phyloP scores from a whole-genome alignment of 2,888 invertebrate species.

The Mimumesa dahlbomi region DNA sequence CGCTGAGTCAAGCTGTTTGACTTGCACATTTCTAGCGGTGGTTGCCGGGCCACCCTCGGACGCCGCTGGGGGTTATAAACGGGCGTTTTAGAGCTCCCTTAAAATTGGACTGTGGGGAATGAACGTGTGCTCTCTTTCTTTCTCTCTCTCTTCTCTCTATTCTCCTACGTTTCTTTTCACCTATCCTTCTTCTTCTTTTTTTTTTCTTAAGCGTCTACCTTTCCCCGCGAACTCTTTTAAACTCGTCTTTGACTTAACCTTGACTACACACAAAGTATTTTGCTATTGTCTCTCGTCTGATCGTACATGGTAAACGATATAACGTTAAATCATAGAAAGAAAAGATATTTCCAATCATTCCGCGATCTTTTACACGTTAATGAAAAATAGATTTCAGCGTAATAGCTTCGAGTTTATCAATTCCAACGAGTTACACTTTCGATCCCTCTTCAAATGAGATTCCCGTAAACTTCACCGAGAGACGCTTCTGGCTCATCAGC shows the following conservation, averaged over 20 bases:
- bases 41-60: slow-evolving; percentile 66
- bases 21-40: slow-evolving; percentile 77
- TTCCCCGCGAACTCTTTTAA: background rate
- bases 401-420: no score
- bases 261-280: slow-evolving; percentile 4
- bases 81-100: slow-evolving; percentile 72
- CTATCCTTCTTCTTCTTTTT: background rate
- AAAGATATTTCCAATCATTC: no score
- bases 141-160: background rate
- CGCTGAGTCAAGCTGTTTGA: slow-evolving; percentile 78
- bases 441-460: slow-evolving; percentile 15
- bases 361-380: no score
- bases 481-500: slow-evolving; percentile 16
- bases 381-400: no score
- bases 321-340: no score
- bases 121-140: slow-evolving; percentile 51
- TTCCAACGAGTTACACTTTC: no score
- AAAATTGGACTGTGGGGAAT: slow-evolving; percentile 75
- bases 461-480: slow-evolving; percentile 1
- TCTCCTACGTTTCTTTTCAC: background rate
- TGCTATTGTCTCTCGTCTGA: background rate
- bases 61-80: slow-evolving; percentile 73
- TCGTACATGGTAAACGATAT: no score
- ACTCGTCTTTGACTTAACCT: slow-evolving; percentile 1
- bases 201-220: background rate